Evolutionary conservation across 2,113 vertebrate species (phyloP).

Genomic region (Muscicapa adusta): DNA sequence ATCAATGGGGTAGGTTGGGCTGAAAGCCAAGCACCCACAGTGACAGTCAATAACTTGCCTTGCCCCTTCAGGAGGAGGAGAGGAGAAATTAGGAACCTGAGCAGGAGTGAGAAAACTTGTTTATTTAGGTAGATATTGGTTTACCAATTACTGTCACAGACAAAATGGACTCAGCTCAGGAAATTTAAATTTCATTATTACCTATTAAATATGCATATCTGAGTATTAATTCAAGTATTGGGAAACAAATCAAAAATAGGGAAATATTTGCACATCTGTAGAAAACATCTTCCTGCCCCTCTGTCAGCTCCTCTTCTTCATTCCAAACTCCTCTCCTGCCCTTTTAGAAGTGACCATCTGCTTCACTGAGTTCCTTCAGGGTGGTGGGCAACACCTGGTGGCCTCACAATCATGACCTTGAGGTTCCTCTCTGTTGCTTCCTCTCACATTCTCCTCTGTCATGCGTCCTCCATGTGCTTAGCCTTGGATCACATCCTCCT

Average conservation of each 20-base stretch:
- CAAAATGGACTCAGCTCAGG: background rate
- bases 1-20: no score
- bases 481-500: background rate
- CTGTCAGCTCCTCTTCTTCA: background rate
- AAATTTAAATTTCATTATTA: background rate
- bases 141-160: background rate
- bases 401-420: accelerated
- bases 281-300: background rate
- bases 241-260: background rate
- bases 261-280: background rate
- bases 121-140: background rate
- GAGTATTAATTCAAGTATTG: background rate
- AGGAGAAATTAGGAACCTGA: background rate
- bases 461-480: background rate
- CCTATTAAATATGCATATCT: background rate
- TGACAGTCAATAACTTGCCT: background rate
- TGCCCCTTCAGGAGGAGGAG: accelerated
- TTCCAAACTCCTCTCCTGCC: background rate
- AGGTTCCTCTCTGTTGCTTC: background rate
- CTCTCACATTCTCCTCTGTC: background rate
- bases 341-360: background rate
- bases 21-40: background rate
- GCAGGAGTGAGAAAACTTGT: background rate
- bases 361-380: background rate
- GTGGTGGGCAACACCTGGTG: accelerated